phyloP scores from a whole-genome alignment of 2,888 invertebrate genomes.

The Mesorhabditis sp. region DNA sequence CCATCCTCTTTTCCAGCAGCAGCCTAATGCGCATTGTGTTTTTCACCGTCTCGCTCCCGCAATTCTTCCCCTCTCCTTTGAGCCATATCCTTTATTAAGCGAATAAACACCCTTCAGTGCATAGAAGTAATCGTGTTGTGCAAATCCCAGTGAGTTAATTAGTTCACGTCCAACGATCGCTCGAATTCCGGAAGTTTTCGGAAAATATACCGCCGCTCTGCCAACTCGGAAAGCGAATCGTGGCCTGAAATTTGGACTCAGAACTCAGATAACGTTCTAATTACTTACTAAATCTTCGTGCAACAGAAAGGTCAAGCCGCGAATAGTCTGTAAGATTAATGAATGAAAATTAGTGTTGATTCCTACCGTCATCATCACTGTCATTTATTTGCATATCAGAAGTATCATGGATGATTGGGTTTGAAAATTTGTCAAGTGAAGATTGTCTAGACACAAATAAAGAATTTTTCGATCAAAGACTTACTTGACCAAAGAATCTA shows the following conservation, averaged over 20 bases:
- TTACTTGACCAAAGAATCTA: neutral
- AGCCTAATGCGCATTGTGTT: neutral
- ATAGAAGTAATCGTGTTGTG: neutral
- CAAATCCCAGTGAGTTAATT: neutral
- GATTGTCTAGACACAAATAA: neutral
- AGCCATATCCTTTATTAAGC: no score
- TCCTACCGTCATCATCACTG: conserved; percentile 4
- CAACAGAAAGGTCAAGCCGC: neutral
- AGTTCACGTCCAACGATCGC: conserved; percentile 4
- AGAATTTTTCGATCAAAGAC: neutral
- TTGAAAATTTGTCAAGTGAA: neutral
- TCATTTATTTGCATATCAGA: neutral
- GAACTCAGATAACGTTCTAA: neutral
- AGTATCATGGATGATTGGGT: conserved; percentile 1
- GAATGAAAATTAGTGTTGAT: neutral
- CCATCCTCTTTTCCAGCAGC: no score
- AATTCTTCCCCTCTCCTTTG: neutral
- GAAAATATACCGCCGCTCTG: neutral
- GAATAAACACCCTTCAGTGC: neutral
- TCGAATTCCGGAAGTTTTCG: conserved; percentile 5
- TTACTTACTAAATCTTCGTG: neutral
- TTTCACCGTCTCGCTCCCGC: neutral
- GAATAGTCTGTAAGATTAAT: neutral
- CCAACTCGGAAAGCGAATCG: neutral
- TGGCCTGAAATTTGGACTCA: neutral